Base-by-base conservation (phyloP, 2,797 vertebrate genomes). In the Pantherophis vulpinus region DNA sequence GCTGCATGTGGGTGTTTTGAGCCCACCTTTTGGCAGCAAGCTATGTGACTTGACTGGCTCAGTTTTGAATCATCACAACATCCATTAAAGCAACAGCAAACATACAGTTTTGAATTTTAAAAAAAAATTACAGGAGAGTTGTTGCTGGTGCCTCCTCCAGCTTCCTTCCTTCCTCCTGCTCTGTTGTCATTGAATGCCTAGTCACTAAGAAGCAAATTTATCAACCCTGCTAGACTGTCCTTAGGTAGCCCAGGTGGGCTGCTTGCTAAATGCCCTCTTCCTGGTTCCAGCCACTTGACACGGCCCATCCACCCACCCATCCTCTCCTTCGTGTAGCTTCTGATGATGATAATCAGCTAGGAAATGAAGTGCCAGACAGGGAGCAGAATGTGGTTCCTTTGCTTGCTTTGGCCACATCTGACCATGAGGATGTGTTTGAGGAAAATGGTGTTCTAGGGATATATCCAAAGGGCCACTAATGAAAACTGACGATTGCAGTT, bases 201-300 rank as follows among this genome's bases (percentile, higher is more conserved):
- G 18, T 11, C 42, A 7, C 86, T 91, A 23, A 51, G 29, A 63
- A 32, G 25, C 55, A 86, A 91, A 74, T 94, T 91, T 93, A 66
- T 74, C 55, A 91, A 74, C 61, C 74, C 27, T 10, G 74, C n/a
- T 29, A 29, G 42, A 5, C 66, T 74, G 58, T 89, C 90, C 91
- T 54, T 29, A 90, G 54, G 54, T 0, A 0, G 86, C 1, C 20
- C 0, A 88, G 87, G 0, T 1, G 66, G 37, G 0, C 87, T 89
- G 14, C 91, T 90, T 70, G 93, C 4, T 2, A 51, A 54, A 87
- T 59, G 23, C 74, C 91, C 89, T n/a, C 0, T 27, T 42, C n/a
- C 86, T 14, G 47, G 88, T 87, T 47, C 79, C 87, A 0, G n/a
- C 86, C 92, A 47, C 55, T 70, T 91, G 51, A 27, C 42, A 58